These are phyloP conservation scores for Isurus oxyrinchus DNA, from an alignment of 2,113 vertebrate genomes.

Conservation along the genomic window DNA sequence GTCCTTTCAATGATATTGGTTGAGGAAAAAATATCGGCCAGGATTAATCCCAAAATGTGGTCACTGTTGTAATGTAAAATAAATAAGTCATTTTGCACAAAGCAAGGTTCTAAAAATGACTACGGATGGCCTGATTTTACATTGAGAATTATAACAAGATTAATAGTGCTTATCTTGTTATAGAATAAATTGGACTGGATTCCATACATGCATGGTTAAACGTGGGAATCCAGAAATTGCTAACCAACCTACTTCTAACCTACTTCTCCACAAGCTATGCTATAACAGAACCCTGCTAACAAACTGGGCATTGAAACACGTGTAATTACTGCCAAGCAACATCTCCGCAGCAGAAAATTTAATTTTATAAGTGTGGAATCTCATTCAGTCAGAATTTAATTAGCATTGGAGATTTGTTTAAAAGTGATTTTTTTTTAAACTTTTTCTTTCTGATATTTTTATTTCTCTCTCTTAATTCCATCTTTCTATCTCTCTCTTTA, in stretches of 20 bases:
- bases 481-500: no score
- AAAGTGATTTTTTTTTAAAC: no score
- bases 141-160: neutral
- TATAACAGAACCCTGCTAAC: neutral
- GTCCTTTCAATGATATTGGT: neutral
- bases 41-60: neutral
- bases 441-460: no score
- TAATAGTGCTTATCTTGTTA: neutral
- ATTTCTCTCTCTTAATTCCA: no score
- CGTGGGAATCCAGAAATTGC: neutral
- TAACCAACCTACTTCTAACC: neutral
- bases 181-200: neutral
- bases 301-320: neutral
- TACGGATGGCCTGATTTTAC: neutral
- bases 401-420: neutral
- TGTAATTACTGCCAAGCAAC: no score
- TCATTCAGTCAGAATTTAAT: neutral
- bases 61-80: neutral
- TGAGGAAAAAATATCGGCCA: neutral
- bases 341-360: neutral
- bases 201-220: neutral
- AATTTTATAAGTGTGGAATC: neutral
- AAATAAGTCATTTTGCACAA: neutral
- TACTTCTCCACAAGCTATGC: neutral
- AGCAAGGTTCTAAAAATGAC: neutral